Conservation (phyloP, 1,140 invertebrate species). For the Cotesia chilonis region DNA sequence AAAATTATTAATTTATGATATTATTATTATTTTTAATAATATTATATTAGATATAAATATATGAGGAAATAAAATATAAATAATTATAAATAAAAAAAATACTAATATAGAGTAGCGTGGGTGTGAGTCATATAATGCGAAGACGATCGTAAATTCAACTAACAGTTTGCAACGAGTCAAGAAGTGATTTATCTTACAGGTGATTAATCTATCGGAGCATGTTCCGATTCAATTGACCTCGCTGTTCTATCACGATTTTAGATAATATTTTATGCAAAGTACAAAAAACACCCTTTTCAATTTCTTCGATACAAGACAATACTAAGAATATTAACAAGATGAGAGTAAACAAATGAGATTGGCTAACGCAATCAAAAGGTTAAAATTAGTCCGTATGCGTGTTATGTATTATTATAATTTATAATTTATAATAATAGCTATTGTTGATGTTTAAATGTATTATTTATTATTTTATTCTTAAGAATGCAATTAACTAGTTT, state of each 20-base stretch:
- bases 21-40: too few relatives aligned
- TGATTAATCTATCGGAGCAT: slow-evolving; percentile 8
- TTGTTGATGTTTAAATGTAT: neutral
- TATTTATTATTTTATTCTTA: neutral
- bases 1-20: too few relatives aligned
- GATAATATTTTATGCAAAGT: neutral
- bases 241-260: neutral
- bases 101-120: neutral
- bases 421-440: neutral
- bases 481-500: neutral
- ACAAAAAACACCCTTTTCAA: too few relatives aligned
- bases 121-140: slow-evolving; percentile 1
- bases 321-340: neutral
- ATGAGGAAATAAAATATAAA: too few relatives aligned
- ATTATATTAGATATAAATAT: too few relatives aligned
- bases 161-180: neutral
- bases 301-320: too few relatives aligned
- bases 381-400: too few relatives aligned
- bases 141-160: slow-evolving; percentile 1
- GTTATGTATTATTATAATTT: neutral
- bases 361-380: too few relatives aligned
- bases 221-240: slow-evolving; percentile 9
- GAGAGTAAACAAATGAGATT: neutral
- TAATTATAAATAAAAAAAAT: neutral
- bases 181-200: neutral